Evolutionary conservation across 2,797 vertebrate genomes (phyloP).

Genomic region (Hippoglossus hippoglossus): DNA sequence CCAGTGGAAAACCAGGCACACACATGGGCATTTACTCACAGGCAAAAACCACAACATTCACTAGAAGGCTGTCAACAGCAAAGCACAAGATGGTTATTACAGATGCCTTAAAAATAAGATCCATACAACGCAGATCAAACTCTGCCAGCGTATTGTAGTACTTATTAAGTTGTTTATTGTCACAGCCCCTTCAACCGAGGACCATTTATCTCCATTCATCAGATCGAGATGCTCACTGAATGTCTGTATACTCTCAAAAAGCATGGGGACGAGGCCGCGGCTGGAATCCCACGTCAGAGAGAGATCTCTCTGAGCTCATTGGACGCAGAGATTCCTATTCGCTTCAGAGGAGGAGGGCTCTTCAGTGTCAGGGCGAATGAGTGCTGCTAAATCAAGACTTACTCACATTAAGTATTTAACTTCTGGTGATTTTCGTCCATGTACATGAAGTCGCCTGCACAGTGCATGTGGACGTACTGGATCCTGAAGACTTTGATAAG

Average conservation of each 20-base stretch:
- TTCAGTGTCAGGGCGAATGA: not conserved
- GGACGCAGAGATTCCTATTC: constrained; percentile 22
- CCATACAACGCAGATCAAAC: constrained; percentile 22
- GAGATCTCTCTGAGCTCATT: constrained; percentile 5
- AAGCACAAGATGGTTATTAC: constrained; percentile 47
- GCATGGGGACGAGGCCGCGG: not conserved
- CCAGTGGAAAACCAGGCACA: constrained; percentile 61
- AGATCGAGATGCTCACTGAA: not conserved
- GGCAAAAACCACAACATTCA: constrained; percentile 69
- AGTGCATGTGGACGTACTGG: constrained; percentile 38
- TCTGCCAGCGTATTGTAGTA: constrained; percentile 7
- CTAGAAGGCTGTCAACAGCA: constrained; percentile 55
- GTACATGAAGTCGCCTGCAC: constrained; percentile 26
- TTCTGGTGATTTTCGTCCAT: constrained; percentile 36
- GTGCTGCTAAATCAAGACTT: constrained; percentile 31
- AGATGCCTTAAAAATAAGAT: constrained; percentile 13
- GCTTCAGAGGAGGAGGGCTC: constrained; percentile 16
- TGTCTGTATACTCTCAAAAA: constrained; percentile 10
- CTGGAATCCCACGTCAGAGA: constrained; percentile 7
- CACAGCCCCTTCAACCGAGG: constrained; percentile 8
- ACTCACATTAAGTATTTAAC: constrained; percentile 45
- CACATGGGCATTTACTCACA: constrained; percentile 59
- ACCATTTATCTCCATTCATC: not conserved
- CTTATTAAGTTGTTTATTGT: constrained; percentile 5
- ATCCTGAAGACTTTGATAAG: constrained; percentile 37